Conservation (phyloP, 1,140 invertebrate species). For the Drosophila truncata region DNA sequence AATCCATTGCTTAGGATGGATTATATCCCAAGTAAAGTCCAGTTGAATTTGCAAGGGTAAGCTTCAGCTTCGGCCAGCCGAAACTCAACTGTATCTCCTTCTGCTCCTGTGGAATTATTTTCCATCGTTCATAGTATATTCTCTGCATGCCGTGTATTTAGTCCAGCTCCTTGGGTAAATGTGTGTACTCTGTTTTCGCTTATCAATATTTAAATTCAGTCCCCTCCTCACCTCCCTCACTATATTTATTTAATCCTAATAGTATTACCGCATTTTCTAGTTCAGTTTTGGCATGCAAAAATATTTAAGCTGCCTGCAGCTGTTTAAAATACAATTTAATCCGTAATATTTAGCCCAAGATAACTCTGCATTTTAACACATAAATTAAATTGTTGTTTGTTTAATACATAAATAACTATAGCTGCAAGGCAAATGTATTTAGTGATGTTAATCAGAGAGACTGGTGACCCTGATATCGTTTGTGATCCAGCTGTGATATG, state of each 20-base stretch:
- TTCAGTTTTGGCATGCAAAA: conserved; percentile 60
- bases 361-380: conserved; percentile 7
- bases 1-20: conserved; percentile 13
- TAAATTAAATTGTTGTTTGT: conserved; percentile 7
- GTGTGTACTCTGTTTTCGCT: conserved; percentile 78
- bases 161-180: conserved; percentile 62
- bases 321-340: conserved; percentile 4
- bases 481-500: conserved; percentile 28
- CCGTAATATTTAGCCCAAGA: neutral
- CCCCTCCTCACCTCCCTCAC: conserved; percentile 4
- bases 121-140: conserved; percentile 2
- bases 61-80: conserved; percentile 26
- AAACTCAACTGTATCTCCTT: conserved; percentile 7
- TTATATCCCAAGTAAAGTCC: conserved; percentile 14
- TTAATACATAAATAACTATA: conserved; percentile 12
- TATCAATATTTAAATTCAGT: conserved; percentile 34
- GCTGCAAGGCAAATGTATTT: conserved; percentile 6
- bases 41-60: conserved; percentile 52
- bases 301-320: conserved; percentile 30
- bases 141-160: conserved; percentile 44
- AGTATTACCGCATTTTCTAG: conserved; percentile 5
- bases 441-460: conserved; percentile 19
- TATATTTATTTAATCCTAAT: conserved; percentile 18
- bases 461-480: conserved; percentile 4
- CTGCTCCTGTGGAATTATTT: neutral